Evolutionary conservation across 2,113 vertebrate species (phyloP).

Genomic region (Astur gentilis): DNA sequence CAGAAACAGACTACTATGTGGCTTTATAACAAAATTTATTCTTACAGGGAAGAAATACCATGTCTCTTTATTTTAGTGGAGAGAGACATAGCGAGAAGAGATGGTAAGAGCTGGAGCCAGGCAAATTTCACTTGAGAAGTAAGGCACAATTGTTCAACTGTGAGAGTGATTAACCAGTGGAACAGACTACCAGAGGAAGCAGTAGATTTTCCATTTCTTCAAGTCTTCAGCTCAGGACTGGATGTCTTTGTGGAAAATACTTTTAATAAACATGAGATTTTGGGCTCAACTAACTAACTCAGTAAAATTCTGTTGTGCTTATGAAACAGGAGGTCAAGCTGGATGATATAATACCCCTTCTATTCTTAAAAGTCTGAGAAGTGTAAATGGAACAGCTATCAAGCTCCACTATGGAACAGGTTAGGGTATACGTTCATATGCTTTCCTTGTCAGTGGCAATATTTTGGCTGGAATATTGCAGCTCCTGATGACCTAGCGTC

Average conservation of each 20-base stretch:
- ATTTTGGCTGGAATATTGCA: neutral
- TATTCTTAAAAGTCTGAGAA: constrained; percentile 21
- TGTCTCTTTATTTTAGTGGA: neutral
- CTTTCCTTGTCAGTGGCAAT: neutral
- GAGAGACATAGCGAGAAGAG: neutral
- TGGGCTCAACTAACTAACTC: neutral
- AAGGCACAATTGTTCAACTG: neutral
- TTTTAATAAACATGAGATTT: constrained; percentile 38
- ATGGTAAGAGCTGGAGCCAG: neutral
- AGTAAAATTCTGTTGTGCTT: neutral
- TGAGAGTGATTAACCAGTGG: constrained; percentile 5
- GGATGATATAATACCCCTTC: neutral
- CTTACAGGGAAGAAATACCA: neutral
- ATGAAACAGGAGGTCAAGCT: neutral
- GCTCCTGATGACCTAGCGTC: neutral
- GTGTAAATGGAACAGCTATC: neutral
- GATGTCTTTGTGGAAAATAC: constrained; percentile 47
- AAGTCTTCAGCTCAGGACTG: constrained; percentile 21
- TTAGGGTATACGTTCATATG: neutral
- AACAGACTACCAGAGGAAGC: neutral
- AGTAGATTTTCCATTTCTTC: constrained; percentile 52
- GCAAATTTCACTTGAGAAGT: neutral
- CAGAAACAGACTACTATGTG: neutral
- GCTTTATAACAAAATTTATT: neutral
- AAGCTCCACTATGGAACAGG: neutral